Evolutionary conservation across 2,797 vertebrate genomes (phyloP).

Genomic region (Hydrophis major): DNA sequence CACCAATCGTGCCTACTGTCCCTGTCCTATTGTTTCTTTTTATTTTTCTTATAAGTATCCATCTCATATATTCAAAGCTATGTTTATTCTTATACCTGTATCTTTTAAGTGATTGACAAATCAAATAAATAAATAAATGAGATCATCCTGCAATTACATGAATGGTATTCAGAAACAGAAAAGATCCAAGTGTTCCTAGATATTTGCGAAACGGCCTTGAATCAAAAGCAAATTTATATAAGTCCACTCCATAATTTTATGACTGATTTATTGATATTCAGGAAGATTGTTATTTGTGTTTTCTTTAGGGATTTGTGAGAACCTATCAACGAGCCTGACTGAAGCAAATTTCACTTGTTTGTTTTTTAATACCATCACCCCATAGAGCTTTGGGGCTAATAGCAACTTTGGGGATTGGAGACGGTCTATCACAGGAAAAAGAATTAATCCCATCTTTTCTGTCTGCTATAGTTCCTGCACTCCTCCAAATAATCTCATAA

Average conservation of each 20-base stretch:
- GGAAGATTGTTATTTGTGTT: not conserved
- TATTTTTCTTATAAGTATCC: too few species aligned
- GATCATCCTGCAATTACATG: not conserved
- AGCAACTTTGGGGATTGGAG: not conserved
- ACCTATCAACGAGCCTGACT: not conserved
- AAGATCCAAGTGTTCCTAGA: not conserved
- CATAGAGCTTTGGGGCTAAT: not conserved
- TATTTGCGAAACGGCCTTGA: not conserved
- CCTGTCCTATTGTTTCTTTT: too few species aligned
- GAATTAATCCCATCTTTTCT: not conserved
- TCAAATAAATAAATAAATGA: too few species aligned
- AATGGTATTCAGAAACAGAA: not conserved
- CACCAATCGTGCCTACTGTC: too few species aligned
- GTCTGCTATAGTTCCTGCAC: not conserved
- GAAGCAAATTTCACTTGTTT: not conserved
- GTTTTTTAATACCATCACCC: not conserved
- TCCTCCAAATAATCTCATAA: not conserved
- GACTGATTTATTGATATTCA: not conserved
- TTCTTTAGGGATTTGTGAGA: not conserved
- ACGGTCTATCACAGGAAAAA: not conserved
- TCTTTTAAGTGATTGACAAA: too few species aligned
- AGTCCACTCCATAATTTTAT: not conserved
- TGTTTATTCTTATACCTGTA: too few species aligned
- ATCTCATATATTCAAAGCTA: too few species aligned
- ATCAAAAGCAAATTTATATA: not conserved